A percentile compares a stretch with the other conserved stretches of the same genome.
These are phyloP conservation scores for Phrynocephalus forsythii DNA, from an alignment of 2,797 vertebrate species.

Conservation along the genomic window DNA sequence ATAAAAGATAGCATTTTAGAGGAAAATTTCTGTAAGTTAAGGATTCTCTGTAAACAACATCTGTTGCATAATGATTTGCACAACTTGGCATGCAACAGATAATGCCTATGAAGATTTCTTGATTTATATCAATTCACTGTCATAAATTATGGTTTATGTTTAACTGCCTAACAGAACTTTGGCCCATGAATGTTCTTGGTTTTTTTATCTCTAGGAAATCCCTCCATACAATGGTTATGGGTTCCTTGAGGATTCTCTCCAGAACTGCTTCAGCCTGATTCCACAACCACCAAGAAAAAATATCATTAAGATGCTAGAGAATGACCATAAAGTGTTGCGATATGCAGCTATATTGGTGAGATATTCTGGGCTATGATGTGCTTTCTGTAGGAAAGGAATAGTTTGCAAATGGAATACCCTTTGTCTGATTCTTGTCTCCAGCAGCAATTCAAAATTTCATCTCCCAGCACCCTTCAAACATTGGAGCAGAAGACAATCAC, in stretches of 20 bases:
- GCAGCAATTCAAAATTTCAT: not conserved
- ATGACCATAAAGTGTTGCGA: constrained; percentile 85
- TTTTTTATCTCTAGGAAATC: constrained; percentile 77
- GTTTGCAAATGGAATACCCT: not conserved
- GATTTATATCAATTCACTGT: no score
- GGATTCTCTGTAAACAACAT: no score
- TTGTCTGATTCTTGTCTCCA: not conserved
- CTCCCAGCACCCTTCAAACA: no score
- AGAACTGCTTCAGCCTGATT: constrained; percentile 89
- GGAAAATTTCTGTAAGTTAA: no score
- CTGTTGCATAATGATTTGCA: no score
- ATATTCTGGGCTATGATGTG: not conserved
- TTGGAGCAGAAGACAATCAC: no score
- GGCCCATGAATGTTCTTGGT: constrained; percentile 16
- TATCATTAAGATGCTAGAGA: constrained; percentile 86
- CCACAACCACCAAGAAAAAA: constrained; percentile 87
- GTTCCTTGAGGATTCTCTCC: constrained; percentile 89
- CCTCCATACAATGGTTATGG: constrained; percentile 95
- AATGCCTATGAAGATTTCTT: no score
- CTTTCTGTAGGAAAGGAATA: not conserved
- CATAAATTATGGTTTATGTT: no score
- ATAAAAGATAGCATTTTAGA: no score
- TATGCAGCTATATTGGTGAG: constrained; percentile 88
- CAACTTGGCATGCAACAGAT: no score
- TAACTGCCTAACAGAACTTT: not conserved